Evolutionary conservation across 2,888 invertebrate species (phyloP), one percentile per base, ranked within the genome.

Genomic region (Ormyrus nitidulus): DNA sequence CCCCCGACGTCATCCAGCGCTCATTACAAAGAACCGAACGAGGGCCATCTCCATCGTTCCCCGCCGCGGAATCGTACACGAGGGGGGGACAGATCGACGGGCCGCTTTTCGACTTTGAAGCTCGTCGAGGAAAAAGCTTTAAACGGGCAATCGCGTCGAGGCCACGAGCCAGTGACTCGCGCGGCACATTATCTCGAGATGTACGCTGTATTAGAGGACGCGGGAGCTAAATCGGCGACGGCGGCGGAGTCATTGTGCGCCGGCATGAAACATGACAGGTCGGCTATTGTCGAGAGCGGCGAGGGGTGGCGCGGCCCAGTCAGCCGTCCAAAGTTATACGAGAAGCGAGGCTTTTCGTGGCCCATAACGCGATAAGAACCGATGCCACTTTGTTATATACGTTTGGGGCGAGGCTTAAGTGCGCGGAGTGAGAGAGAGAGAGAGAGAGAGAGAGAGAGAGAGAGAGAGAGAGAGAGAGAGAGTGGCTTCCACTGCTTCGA

Each of bases 311-410:
- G 49, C 48, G 46, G 48, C 56, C 71, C 77, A 71, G 77, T 71
- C 77, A 65, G 66, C 56, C 77, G 74, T 74, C 72, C 69, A 56
- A 71, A 73, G 78, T 73, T 78, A 73, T 54, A 19, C 19, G 49
- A 49, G 58, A 61, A 19, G 44, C 9, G 34, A 1, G 65, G 5
- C 46, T 56, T 66, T 58, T 68, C 75, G 48, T 6, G 54, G 71
- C 10, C 66, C 80, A 58, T 89, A 89, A 89, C 88, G 86, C 87
- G 90, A 90, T 90, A 90, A 90, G 90, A 89, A 89, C 86, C 88
- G 62, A 84, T 87, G 88, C 88, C 89, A 89, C 89, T 90, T 90
- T 89, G 90, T 90, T 89, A 19, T 19, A 19, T 19, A 87, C 54
- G 72, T 61, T 62, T 13, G 19, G 46, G 69, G 71, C 65, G 11